phyloP scores from a whole-genome alignment of 1,140 invertebrate genomes.

The Agrilus planipennis region DNA sequence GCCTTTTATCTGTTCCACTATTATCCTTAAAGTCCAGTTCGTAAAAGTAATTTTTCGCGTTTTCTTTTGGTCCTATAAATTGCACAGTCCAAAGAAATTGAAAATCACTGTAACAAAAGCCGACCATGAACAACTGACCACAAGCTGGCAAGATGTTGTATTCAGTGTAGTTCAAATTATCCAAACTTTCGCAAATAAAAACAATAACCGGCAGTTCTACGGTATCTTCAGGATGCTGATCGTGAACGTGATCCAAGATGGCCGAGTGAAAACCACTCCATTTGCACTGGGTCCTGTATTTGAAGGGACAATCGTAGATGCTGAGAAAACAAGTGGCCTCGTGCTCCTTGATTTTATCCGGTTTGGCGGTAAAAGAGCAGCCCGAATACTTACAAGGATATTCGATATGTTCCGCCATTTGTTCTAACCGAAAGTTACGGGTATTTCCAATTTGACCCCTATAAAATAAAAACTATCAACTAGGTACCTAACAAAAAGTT shows the following conservation, averaged over 20 bases:
- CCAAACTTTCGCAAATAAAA: conserved; percentile 6
- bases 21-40: conserved; percentile 14
- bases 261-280: conserved; percentile 7
- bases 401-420: conserved; percentile 10
- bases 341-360: conserved; percentile 13
- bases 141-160: conserved; percentile 11
- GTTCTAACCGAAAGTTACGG: conserved; percentile 19
- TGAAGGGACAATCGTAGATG: conserved; percentile 14
- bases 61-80: conserved; percentile 1
- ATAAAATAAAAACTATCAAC: too few relatives aligned
- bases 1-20: not conserved
- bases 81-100: conserved; percentile 12
- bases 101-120: conserved; percentile 5
- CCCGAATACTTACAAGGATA: conserved; percentile 19
- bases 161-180: not conserved
- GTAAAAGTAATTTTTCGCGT: conserved; percentile 8
- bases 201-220: conserved; percentile 14
- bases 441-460: too few relatives aligned
- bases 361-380: conserved; percentile 10
- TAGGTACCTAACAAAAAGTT: too few relatives aligned
- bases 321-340: conserved; percentile 13
- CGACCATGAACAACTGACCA: conserved; percentile 12
- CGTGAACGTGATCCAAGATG: conserved; percentile 13
- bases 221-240: conserved; percentile 11
- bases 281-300: conserved; percentile 8